Evolutionary conservation across 1,140 invertebrate genomes (phyloP).

Genomic region (Cydia fagiglandana): DNA sequence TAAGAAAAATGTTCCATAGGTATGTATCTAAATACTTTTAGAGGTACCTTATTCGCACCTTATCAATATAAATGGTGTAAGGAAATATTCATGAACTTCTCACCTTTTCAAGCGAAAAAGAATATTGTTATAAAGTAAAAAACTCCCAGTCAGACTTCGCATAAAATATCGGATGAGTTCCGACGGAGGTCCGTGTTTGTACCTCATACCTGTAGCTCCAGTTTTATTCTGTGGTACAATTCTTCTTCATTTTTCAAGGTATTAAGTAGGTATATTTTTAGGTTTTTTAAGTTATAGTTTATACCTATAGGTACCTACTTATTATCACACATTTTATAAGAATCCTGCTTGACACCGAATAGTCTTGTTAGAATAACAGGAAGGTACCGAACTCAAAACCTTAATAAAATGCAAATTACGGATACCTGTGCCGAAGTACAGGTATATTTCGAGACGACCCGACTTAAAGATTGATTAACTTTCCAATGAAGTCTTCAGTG

Average conservation of each 20-base stretch:
- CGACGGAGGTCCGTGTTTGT: not conserved
- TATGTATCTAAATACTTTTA: not conserved
- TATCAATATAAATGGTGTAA: not conserved
- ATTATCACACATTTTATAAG: not conserved
- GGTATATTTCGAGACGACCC: not conserved
- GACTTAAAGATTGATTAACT: conserved; percentile 27
- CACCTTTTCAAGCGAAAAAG: not conserved
- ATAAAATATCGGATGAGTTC: not conserved
- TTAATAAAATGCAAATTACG: not conserved
- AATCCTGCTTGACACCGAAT: not conserved
- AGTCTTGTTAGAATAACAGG: conserved; percentile 4
- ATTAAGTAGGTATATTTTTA: too few species aligned
- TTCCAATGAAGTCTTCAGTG: conserved; percentile 20
- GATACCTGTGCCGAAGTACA: not conserved
- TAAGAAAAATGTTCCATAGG: not conserved
- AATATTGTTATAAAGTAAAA: not conserved
- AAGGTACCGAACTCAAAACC: not conserved
- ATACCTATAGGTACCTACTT: too few species aligned
- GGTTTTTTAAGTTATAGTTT: too few species aligned
- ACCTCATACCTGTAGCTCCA: not conserved
- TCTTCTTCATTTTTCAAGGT: not conserved
- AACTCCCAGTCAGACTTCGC: not conserved
- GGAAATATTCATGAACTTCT: not conserved
- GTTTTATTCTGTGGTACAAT: not conserved
- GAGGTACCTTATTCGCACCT: not conserved